phyloP scores from a whole-genome alignment of 2,797 vertebrate genomes.

The Ctenochaetus hawaiiensis region DNA sequence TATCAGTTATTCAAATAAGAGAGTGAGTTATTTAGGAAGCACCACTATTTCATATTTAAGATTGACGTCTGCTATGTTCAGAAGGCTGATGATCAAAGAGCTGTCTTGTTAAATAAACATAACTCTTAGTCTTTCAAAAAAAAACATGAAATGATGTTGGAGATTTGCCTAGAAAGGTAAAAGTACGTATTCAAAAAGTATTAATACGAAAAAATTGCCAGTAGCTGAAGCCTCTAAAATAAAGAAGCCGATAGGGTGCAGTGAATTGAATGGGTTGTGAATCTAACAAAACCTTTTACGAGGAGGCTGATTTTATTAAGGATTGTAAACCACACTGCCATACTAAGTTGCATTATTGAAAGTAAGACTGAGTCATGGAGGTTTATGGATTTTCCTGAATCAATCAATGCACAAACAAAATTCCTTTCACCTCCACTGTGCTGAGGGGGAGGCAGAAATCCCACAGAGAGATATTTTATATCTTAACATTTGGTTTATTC shows the following conservation, averaged over 20 bases:
- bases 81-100: background rate
- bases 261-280: background rate
- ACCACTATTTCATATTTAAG: background rate
- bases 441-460: conserved; percentile 13
- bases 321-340: background rate
- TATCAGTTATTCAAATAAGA: background rate
- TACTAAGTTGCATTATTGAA: background rate
- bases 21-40: background rate
- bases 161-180: background rate
- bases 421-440: conserved; percentile 15
- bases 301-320: background rate
- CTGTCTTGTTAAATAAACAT: background rate
- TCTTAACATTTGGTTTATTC: conserved; percentile 49
- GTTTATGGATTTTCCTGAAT: background rate
- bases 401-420: conserved; percentile 17
- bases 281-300: background rate
- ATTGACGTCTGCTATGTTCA: background rate
- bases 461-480: conserved; percentile 24
- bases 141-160: no score
- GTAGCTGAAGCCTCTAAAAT: background rate
- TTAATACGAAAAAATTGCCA: background rate
- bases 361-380: background rate
- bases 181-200: background rate
- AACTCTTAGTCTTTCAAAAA: no score
- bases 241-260: background rate